Evolutionary conservation across 2,113 vertebrate species (phyloP), one percentile per base, ranked within the genome.

Genomic region (Tragelaphus strepsiceros): DNA sequence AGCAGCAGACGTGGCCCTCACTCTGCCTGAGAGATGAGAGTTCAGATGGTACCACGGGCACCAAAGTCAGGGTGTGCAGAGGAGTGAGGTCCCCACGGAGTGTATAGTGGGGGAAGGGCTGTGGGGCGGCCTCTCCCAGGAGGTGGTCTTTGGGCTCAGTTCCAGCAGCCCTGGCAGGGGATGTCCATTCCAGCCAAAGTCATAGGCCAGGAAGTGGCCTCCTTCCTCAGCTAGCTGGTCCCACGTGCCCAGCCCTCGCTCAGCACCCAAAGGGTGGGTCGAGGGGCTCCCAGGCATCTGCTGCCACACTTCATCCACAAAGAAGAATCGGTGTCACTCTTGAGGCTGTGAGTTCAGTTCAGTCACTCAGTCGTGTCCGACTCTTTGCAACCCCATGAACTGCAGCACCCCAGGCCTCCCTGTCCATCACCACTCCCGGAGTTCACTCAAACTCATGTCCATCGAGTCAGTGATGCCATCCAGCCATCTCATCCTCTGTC

Each of bases 71-170:
- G 5, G 51, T 1, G 17, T 8, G 12, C n/a, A 17, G 17, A 80
- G 1, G 17, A 90, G 15, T 13, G 15, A 43, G 24, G n/a, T 54
- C n/a, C 12, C 77, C 26, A 6, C 12, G 3, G 22, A 2, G 26
- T 2, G 6, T 14, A 15, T 0, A 0, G 26, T 7, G 12, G 0
- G 3, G 24, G 58, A 11, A 16, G 19, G 6, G 22, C 53, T 6
- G 8, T 5, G 28, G 49, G 61, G 61, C 22, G 21, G 13, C 35
- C 3, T 46, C 35, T 62, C 28, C 32, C 46, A 61, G 56, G 46
- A 53, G n/a, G 21, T 7, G 53, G 30, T 6, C 3, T 8, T 24
- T 0, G 61, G 39, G 26, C 58, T 77, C 54, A n/a, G 86, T n/a
- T 10, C 39, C 2, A 2, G 62, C 81, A 58, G 62, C 24, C n/a